Base-by-base conservation (phyloP, 1,140 invertebrate species). In the Tetramorium parvispinum region DNA sequence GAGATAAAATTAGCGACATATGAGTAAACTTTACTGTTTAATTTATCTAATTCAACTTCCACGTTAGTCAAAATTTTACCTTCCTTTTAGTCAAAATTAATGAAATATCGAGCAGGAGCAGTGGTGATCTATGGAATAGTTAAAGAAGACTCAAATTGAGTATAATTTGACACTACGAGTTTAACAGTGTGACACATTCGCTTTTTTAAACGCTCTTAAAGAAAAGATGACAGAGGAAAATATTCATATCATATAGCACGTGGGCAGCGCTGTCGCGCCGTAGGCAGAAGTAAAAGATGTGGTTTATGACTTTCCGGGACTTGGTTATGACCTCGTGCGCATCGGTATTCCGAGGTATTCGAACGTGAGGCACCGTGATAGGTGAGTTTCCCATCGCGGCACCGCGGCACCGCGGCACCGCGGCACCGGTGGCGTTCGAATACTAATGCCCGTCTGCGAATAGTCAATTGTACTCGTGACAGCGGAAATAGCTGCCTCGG, bases 381-480 rank as follows among this genome's bases (percentile, higher is more conserved):
- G 79, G 78, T 81, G 85, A 90, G 65, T 89, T 90, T 90, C 88
- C 78, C 88, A 87, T 87, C 85, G 79, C 49, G 68, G 76, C 76
- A 88, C 53, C 16, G 79, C 49, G 68, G 76, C 76, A 88, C 53
- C 16, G 43, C 49, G 68, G 76, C 76, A 88, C 53, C 16, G 79
- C 49, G 68, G 76, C 76, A 88, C 53, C 16, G 43, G 66, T 89
- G 46, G 79, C 85, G 37, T 86, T 91, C 76, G 86, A 90, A 90
- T 90, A 85, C 89, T 85, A 90, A 90, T 91, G 89, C 86, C 46
- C 77, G 71, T 86, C 68, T 77, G 73, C 61, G 46, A 70, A 63
- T 75, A 88, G 55, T 37, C 86, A 82, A 90, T 91, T 88, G 88
- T 91, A 18, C 37, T 77, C 89, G 76, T 86, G 89, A 89, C 86